A percentile compares a stretch with the other conserved stretches of the same genome.
These are phyloP conservation scores for Botrylloides violaceus DNA, from an alignment of 23 tunicate genomes.

Conservation along the genomic window DNA sequence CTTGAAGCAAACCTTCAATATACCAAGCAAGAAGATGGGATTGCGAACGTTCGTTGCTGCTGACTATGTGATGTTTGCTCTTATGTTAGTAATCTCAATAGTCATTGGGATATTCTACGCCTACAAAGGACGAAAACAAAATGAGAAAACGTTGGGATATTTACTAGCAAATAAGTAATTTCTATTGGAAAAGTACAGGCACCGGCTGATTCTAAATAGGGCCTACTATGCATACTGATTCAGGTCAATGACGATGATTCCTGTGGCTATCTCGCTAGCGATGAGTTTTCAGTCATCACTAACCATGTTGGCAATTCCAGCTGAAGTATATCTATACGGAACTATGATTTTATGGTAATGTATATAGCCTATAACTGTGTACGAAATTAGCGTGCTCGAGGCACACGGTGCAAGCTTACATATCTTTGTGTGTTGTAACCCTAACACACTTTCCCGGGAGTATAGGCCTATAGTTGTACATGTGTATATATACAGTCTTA, in stretches of 20 bases:
- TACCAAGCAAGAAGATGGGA: conserved; percentile 3
- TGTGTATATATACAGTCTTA: too few relatives aligned
- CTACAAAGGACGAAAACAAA: not conserved
- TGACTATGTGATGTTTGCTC: conserved; percentile 9
- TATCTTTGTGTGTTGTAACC: too few relatives aligned
- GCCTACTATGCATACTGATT: not conserved
- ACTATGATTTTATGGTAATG: conserved; percentile 83
- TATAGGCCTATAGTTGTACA: too few relatives aligned
- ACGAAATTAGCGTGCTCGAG: too few relatives aligned
- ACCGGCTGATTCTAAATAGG: not conserved
- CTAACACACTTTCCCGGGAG: too few relatives aligned
- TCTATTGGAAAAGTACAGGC: too few relatives aligned
- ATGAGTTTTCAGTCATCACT: conserved; percentile 82
- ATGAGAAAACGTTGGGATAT: not conserved
- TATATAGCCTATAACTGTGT: too few relatives aligned
- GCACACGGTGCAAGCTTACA: too few relatives aligned
- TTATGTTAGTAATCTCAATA: conserved; percentile 3
- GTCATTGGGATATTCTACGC: conserved; percentile 21
- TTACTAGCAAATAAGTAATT: not conserved
- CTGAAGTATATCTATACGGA: conserved; percentile 70
- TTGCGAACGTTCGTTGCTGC: conserved; percentile 1
- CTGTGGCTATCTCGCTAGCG: conserved; percentile 63
- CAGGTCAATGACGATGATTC: conserved; percentile 17
- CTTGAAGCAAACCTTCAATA: too few relatives aligned
- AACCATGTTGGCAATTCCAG: conserved; percentile 73